Percentiles rank a stretch among this genome's conserved stretches.
These are phyloP conservation scores for Gambusia affinis DNA, from an alignment of 2,113 vertebrate genomes.

Conservation along the genomic window DNA sequence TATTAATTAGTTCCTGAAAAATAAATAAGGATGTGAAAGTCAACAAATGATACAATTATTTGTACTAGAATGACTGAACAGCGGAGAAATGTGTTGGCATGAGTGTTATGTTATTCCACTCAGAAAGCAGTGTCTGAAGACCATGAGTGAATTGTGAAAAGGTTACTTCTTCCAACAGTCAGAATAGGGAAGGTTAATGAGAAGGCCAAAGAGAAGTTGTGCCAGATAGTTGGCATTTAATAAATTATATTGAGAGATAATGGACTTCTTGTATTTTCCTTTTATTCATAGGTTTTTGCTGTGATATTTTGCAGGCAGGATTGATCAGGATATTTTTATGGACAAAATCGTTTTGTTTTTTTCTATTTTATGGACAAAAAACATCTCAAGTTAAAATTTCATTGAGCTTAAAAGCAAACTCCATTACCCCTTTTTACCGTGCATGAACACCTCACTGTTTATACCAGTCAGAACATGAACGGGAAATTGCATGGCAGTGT, in stretches of 20 bases:
- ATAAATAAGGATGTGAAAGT: conserved; percentile 57
- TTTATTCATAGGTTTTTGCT: conserved; percentile 21
- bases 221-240: conserved; percentile 64
- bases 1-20: conserved; percentile 38
- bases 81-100: conserved; percentile 25
- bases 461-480: too few species aligned
- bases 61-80: conserved; percentile 32
- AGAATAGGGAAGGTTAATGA: conserved; percentile 72
- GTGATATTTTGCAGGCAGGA: conserved; percentile 17
- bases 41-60: conserved; percentile 42
- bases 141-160: conserved; percentile 63
- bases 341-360: not conserved
- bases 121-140: conserved; percentile 43
- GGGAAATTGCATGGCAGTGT: too few species aligned
- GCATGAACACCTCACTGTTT: too few species aligned
- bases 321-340: conserved; percentile 16
- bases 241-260: conserved; percentile 56
- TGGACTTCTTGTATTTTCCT: conserved; percentile 25
- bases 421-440: too few species aligned
- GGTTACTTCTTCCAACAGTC: conserved; percentile 67
- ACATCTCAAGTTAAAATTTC: not conserved
- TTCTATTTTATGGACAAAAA: not conserved
- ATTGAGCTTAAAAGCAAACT: too few species aligned
- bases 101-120: conserved; percentile 14
- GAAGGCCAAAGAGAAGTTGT: conserved; percentile 46